A percentile compares a stretch with the other conserved stretches of the same genome.
phyloP scores from a whole-genome alignment of 2,888 invertebrate genomes.

The Andrena flavipes region DNA sequence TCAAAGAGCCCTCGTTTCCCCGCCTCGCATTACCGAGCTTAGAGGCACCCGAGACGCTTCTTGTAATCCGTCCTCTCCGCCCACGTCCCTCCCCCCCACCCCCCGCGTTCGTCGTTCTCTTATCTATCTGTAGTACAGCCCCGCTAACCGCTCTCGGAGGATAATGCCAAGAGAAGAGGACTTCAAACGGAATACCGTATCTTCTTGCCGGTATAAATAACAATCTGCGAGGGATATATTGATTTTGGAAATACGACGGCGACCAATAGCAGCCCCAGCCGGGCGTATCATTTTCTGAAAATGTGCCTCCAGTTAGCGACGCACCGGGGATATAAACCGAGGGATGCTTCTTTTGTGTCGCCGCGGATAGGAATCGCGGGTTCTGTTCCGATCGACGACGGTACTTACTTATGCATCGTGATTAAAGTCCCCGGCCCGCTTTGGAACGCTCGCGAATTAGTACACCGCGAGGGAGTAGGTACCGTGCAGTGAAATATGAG shows the following conservation, averaged over 20 bases:
- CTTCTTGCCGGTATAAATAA: slow-evolving; percentile 71
- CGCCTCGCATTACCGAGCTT: slow-evolving; percentile 71
- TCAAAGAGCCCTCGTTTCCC: slow-evolving; percentile 73
- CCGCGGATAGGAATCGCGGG: slow-evolving; percentile 39
- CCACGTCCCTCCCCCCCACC: slow-evolving; percentile 27
- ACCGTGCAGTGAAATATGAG: not conserved
- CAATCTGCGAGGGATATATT: slow-evolving; percentile 67
- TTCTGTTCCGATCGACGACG: slow-evolving; percentile 43
- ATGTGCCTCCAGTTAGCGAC: not conserved
- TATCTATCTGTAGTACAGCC: slow-evolving; percentile 58
- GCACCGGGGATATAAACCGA: not conserved
- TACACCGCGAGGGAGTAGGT: not conserved
- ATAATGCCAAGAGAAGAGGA: slow-evolving; percentile 70
- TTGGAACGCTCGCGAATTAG: slow-evolving; percentile 35
- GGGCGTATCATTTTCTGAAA: slow-evolving; percentile 43
- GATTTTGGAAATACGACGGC: slow-evolving; percentile 63
- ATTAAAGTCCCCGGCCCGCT: slow-evolving; percentile 51
- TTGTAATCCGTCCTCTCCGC: slow-evolving; percentile 72
- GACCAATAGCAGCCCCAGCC: slow-evolving; percentile 26
- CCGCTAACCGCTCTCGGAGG: slow-evolving; percentile 66
- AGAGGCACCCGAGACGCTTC: slow-evolving; percentile 73
- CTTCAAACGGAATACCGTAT: slow-evolving; percentile 75
- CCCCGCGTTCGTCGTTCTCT: slow-evolving; percentile 26
- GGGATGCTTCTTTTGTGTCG: slow-evolving; percentile 41
- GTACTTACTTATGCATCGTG: slow-evolving; percentile 21